phyloP scores from a whole-genome alignment of 2,888 invertebrate species.

The Melangyna quadrimaculata region DNA sequence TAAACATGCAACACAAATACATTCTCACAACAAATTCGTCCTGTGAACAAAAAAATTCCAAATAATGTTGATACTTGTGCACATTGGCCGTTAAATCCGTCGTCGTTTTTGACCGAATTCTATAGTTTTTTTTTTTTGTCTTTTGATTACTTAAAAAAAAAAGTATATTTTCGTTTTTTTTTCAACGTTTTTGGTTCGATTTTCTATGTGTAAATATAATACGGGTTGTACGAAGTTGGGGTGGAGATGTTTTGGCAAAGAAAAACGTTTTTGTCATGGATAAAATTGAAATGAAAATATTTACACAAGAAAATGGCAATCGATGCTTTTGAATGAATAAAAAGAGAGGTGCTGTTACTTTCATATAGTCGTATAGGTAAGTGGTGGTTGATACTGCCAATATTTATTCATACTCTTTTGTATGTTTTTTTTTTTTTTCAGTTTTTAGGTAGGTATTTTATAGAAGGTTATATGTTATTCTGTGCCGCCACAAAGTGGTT shows the following conservation, averaged over 20 bases:
- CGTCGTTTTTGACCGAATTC: background rate
- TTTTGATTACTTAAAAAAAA: slow-evolving; percentile 11
- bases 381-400: slow-evolving; percentile 28
- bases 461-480: background rate
- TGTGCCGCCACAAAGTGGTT: slow-evolving; percentile 7
- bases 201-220: background rate
- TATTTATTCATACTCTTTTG: slow-evolving; percentile 22
- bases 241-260: background rate
- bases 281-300: slow-evolving; percentile 67
- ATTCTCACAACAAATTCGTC: slow-evolving; percentile 13
- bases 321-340: slow-evolving; percentile 11
- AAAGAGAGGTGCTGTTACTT: slow-evolving; percentile 1
- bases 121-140: slow-evolving; percentile 7
- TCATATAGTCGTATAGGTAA: background rate
- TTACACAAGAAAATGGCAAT: slow-evolving; percentile 44
- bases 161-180: background rate
- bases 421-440: background rate
- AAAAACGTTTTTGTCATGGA: slow-evolving; percentile 42
- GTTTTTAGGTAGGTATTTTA: background rate
- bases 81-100: background rate
- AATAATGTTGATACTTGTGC: background rate
- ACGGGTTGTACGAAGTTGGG: background rate
- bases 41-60: background rate
- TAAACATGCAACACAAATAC: slow-evolving; percentile 63
- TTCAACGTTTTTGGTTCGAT: background rate